Base-by-base conservation (phyloP, 2,888 invertebrate genomes). In the Microchrysa polita region DNA sequence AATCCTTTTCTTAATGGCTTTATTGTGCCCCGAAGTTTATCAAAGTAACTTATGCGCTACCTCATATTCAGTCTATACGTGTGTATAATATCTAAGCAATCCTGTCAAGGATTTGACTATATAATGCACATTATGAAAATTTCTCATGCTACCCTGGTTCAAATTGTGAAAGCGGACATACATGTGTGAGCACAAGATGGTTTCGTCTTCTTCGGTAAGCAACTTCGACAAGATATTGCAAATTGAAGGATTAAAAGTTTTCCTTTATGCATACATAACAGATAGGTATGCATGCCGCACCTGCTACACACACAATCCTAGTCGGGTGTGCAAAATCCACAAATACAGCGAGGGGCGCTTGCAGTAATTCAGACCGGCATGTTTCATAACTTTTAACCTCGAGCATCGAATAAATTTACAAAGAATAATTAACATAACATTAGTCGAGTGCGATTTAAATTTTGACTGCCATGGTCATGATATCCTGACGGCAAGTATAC, bases 191-290 rank as follows among this genome's bases (percentile, higher is more conserved):
- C 27, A 34, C 27, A 34, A 2, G 27, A 34, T 34, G 18, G 20
- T 61, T 48, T 34, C 61, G 40, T 40, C 61, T 61, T 40, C 22
- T 18, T 27, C 27, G 27, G 27, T 69, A 34, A 69, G 69, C 55
- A 69, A 69, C 44, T 69, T 69, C 69, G 69, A 69, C 69, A 69
- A 55, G 69, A 69, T 48, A 60, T 72, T 72, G 48, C 48, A 75
- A 75, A 75, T 75, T 75, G 73, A 60, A 71, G 75, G 75, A 75
- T 75, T 75, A 75, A 73, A 75, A 73, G 71, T 73, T 74, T 73
- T 48, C 75, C 60, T 72, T 67, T 60, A 73, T 67, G 67, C 73
- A 57, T 75, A 67, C 23, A 27, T 53, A 61, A 71, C 18, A 52
- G 27, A 18, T 60, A 27, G 57, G 14, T 48, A 34, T 34, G 27